Percentiles rank a stretch among this genome's conserved stretches.
phyloP scores from a whole-genome alignment of 2,888 invertebrate species.

The Steromphala cineraria region DNA sequence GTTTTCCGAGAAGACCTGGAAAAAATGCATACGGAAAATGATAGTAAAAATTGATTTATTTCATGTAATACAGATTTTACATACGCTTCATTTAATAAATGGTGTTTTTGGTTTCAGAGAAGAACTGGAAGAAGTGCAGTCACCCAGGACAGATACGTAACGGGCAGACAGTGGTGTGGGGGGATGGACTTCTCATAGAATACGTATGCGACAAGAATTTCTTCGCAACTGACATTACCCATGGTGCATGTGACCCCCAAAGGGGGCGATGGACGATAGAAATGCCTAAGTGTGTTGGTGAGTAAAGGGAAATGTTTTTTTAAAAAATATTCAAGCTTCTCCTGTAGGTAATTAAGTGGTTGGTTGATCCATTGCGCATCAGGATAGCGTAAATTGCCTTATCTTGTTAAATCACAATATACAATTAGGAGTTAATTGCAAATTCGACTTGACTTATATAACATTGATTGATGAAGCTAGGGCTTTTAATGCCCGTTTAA shows the following conservation, averaged over 20 bases:
- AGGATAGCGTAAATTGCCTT: no score
- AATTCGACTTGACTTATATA: no score
- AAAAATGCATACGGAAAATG: no score
- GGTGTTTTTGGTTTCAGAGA: neutral
- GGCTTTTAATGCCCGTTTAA: no score
- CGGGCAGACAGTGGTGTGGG: constrained; percentile 43
- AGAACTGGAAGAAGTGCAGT: constrained; percentile 29
- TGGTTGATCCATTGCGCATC: no score
- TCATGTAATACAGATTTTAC: neutral
- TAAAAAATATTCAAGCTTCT: no score
- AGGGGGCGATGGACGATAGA: constrained; percentile 44
- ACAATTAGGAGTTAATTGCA: no score
- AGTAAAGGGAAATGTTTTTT: neutral
- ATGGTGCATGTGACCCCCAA: constrained; percentile 43
- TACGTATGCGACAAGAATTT: constrained; percentile 40
- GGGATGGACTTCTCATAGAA: constrained; percentile 43
- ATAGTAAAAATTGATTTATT: neutral
- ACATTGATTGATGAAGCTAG: no score
- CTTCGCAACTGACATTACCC: constrained; percentile 36
- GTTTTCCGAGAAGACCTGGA: no score
- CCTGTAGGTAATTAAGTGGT: no score
- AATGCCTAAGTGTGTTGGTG: constrained; percentile 42
- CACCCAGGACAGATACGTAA: constrained; percentile 31
- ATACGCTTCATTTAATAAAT: neutral
- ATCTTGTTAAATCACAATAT: no score